These are phyloP conservation scores for Etheostoma spectabile DNA, from an alignment of 2,113 vertebrate genomes.

Conservation along the genomic window DNA sequence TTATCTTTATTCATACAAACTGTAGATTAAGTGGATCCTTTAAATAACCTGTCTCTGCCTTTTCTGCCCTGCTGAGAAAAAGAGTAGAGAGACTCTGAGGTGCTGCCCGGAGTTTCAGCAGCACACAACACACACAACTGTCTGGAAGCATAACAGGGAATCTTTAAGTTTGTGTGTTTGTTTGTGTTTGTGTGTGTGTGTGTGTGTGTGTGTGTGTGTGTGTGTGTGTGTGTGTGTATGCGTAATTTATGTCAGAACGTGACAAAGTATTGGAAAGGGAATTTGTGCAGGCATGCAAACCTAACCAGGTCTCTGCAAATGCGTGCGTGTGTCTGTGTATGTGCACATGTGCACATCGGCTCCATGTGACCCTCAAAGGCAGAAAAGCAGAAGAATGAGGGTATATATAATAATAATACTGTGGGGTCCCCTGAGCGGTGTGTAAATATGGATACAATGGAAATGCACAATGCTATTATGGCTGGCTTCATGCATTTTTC, in stretches of 20 bases:
- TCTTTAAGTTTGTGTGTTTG: slow-evolving; percentile 21
- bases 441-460: slow-evolving; percentile 82
- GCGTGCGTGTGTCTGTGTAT: slow-evolving; percentile 16
- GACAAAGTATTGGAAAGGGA: slow-evolving; percentile 27
- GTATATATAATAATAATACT: slow-evolving; percentile 70
- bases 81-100: not conserved
- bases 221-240: slow-evolving; percentile 22
- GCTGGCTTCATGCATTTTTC: slow-evolving; percentile 78
- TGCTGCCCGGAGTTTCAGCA: slow-evolving; percentile 19
- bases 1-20: slow-evolving; percentile 7
- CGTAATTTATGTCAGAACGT: slow-evolving; percentile 30
- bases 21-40: not conserved
- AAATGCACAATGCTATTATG: slow-evolving; percentile 77
- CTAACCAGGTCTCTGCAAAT: slow-evolving; percentile 31
- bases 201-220: slow-evolving; percentile 30
- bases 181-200: slow-evolving; percentile 30
- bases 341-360: slow-evolving; percentile 31
- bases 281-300: slow-evolving; percentile 28
- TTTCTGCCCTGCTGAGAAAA: slow-evolving; percentile 20
- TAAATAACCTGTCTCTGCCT: not conserved
- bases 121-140: slow-evolving; percentile 36
- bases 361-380: slow-evolving; percentile 62
- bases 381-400: slow-evolving; percentile 61
- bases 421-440: slow-evolving; percentile 63
- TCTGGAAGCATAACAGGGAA: slow-evolving; percentile 52